Percentiles rank a stretch among this genome's conserved stretches.
phyloP scores from a whole-genome alignment of 2,888 invertebrate genomes.

The Allygus modestus region DNA sequence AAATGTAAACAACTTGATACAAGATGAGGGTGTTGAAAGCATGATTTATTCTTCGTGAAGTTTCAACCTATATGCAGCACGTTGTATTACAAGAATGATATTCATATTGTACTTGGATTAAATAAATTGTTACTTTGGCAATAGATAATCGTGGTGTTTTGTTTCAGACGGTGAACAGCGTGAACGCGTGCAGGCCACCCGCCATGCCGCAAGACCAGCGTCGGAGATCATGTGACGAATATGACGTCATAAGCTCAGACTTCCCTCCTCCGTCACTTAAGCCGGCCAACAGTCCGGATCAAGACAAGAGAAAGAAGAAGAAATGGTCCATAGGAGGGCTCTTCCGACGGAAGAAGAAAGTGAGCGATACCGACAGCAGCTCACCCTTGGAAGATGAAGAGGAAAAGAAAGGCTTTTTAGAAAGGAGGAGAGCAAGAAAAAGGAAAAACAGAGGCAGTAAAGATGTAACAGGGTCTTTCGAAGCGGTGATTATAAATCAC shows the following conservation, averaged over 20 bases:
- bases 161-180: slow-evolving; percentile 75
- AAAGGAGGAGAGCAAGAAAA: slow-evolving; percentile 70
- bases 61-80: no score
- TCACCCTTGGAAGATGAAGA: slow-evolving; percentile 77
- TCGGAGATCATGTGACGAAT: slow-evolving; percentile 46
- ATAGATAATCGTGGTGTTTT: slow-evolving; percentile 64
- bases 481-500: slow-evolving; percentile 60
- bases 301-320: slow-evolving; percentile 79
- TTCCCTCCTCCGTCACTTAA: slow-evolving; percentile 60
- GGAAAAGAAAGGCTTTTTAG: slow-evolving; percentile 73
- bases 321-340: slow-evolving; percentile 91
- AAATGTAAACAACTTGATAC: no score
- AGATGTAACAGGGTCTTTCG: slow-evolving; percentile 69
- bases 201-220: slow-evolving; percentile 55
- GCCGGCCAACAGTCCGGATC: slow-evolving; percentile 68
- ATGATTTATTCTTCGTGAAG: no score
- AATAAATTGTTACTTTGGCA: no score
- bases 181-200: slow-evolving; percentile 56
- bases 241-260: slow-evolving; percentile 58
- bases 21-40: no score
- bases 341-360: slow-evolving; percentile 86
- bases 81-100: no score
- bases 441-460: slow-evolving; percentile 68
- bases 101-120: no score
- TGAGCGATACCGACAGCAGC: slow-evolving; percentile 79